phyloP scores from a whole-genome alignment of 2,797 vertebrate genomes.

The Melanitta fusca region DNA sequence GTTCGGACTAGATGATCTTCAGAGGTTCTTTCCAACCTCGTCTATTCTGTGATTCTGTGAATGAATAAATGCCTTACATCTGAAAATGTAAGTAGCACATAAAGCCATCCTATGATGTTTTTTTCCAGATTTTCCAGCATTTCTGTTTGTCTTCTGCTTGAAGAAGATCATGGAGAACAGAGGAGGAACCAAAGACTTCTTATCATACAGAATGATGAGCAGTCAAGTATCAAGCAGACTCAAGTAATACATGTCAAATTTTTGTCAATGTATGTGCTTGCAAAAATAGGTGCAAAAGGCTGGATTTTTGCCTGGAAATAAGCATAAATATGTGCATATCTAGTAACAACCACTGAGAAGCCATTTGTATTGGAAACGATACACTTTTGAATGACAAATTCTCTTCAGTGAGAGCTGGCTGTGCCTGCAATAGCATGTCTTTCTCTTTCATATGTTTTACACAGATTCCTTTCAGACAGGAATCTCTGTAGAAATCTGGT shows the following conservation, averaged over 20 bases:
- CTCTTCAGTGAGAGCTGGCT: neutral
- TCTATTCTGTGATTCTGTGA: too few relatives aligned
- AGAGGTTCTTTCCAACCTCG: too few relatives aligned
- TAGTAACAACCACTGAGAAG: neutral
- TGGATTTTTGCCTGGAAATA: neutral
- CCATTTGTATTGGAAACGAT: neutral
- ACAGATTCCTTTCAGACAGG: neutral
- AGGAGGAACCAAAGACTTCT: neutral
- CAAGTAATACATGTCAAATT: neutral
- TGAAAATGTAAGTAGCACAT: neutral
- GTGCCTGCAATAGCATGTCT: neutral
- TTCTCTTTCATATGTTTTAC: neutral
- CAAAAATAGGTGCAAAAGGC: neutral
- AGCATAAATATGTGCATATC: neutral
- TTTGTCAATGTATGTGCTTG: neutral
- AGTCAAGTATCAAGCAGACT: neutral
- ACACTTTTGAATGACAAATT: neutral
- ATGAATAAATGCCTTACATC: neutral
- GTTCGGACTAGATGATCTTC: too few relatives aligned
- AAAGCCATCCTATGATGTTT: neutral
- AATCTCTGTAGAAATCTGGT: neutral
- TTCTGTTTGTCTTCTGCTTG: neutral
- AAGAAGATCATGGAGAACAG: neutral
- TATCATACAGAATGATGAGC: neutral
- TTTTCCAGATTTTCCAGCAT: neutral